Conservation (phyloP, 2,113 vertebrate species). For the Morone chrysops region DNA sequence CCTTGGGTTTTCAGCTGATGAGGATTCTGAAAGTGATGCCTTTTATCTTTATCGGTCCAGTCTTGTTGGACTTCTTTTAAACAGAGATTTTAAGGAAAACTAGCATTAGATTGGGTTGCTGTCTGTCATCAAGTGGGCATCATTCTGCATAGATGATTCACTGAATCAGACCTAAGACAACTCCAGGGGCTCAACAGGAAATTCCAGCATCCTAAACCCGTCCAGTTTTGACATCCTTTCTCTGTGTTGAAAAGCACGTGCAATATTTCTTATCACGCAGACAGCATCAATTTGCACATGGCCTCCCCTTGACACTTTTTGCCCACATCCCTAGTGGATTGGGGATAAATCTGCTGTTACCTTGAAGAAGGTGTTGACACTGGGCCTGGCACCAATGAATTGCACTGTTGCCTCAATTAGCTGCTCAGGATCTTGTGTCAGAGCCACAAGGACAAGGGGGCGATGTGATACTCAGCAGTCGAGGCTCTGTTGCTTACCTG, state of each 20-base stretch:
- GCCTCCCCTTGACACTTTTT: conserved; percentile 39
- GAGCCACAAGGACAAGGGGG: conserved; percentile 62
- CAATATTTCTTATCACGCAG: conserved; percentile 50
- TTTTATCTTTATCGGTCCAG: background rate
- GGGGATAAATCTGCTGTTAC: conserved; percentile 59
- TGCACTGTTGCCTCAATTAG: conserved; percentile 75
- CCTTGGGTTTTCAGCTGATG: conserved; percentile 44
- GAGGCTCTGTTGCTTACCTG: conserved; percentile 67
- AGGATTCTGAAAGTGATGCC: background rate
- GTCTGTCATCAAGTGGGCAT: conserved; percentile 33
- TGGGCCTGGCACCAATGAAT: conserved; percentile 60
- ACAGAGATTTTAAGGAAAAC: conserved; percentile 21
- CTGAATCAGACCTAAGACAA: conserved; percentile 40
- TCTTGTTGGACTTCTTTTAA: background rate
- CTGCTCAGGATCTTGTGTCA: conserved; percentile 70
- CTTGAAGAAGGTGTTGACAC: conserved; percentile 71
- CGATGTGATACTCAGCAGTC: conserved; percentile 62
- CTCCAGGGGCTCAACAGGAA: conserved; percentile 43
- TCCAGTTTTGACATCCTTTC: conserved; percentile 24
- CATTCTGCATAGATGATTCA: conserved; percentile 42
- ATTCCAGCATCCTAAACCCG: conserved; percentile 62
- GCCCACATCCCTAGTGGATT: conserved; percentile 23
- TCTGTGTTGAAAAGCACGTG: conserved; percentile 40
- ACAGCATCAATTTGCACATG: conserved; percentile 57
- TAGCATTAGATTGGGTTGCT: conserved; percentile 8